Conservation (phyloP, 2,113 vertebrate genomes). For the Mastomys coucha region DNA sequence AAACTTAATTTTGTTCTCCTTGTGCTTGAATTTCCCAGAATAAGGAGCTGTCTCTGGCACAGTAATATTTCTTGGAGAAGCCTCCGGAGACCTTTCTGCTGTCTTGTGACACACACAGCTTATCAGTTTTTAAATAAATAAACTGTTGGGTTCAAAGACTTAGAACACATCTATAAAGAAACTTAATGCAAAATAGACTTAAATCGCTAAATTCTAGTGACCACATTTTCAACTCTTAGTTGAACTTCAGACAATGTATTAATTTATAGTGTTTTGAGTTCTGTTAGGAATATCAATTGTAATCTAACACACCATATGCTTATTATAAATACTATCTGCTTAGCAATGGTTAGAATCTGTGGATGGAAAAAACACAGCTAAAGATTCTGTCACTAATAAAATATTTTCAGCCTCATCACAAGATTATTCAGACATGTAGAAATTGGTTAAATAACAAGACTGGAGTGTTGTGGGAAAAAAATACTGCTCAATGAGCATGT, state of each 20-base stretch:
- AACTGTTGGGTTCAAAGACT: constrained; percentile 28
- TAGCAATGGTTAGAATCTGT: not conserved
- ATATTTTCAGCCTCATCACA: not conserved
- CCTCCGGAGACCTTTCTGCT: not conserved
- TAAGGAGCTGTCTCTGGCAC: not conserved
- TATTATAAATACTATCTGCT: not conserved
- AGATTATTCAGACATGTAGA: not conserved
- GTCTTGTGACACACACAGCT: not conserved
- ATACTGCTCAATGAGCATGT: not conserved
- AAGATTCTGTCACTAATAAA: not conserved
- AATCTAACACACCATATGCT: not conserved
- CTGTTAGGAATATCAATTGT: not conserved
- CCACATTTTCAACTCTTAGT: constrained; percentile 23
- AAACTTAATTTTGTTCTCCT: constrained; percentile 20
- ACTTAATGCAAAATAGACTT: not conserved
- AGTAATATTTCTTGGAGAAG: constrained; percentile 39
- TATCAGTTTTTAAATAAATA: constrained; percentile 36
- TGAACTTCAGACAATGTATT: not conserved
- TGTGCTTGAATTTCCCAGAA: not conserved
- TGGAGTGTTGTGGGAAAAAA: not conserved
- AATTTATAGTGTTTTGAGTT: not conserved
- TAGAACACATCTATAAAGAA: constrained; percentile 28
- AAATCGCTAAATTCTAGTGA: not conserved
- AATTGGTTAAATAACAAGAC: not conserved
- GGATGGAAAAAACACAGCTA: not conserved